phyloP scores from a whole-genome alignment of 2,113 vertebrate species.

The Cheilinus undulatus region DNA sequence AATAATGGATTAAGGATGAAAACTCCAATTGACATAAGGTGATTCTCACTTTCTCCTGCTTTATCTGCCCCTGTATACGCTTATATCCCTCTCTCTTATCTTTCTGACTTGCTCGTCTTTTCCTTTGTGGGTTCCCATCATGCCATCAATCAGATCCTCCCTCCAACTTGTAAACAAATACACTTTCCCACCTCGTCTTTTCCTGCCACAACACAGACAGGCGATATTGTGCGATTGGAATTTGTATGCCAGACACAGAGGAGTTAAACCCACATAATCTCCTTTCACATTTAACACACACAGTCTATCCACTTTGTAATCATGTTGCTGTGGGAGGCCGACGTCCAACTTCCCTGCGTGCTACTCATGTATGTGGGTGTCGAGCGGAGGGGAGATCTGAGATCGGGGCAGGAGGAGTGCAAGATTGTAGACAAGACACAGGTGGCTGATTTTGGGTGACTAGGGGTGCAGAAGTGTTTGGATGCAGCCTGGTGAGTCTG shows the following conservation, averaged over 20 bases:
- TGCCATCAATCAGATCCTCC: neutral
- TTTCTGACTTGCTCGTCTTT: constrained; percentile 16
- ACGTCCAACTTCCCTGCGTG: constrained; percentile 77
- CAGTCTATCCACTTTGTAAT: constrained; percentile 85
- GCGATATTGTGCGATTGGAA: constrained; percentile 85
- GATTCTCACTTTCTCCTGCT: constrained; percentile 32
- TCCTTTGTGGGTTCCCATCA: constrained; percentile 70
- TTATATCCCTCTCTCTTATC: constrained; percentile 14
- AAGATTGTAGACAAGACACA: constrained; percentile 53
- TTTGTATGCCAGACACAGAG: constrained; percentile 88
- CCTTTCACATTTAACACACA: constrained; percentile 88
- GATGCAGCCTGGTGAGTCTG: constrained; percentile 23
- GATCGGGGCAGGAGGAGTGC: constrained; percentile 18
- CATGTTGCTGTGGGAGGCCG: constrained; percentile 84
- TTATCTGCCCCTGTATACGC: constrained; percentile 20
- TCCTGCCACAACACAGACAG: constrained; percentile 70
- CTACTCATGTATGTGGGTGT: constrained; percentile 39
- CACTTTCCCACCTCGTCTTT: constrained; percentile 17
- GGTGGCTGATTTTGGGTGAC: constrained; percentile 53
- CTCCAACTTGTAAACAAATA: constrained; percentile 18
- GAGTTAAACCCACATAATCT: constrained; percentile 94
- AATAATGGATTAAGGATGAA: constrained; percentile 81
- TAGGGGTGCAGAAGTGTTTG: constrained; percentile 59
- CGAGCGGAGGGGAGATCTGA: constrained; percentile 32
- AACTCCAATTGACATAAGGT: constrained; percentile 69